These are phyloP conservation scores for Potamilus streckersoni DNA, from an alignment of 1,140 invertebrate genomes.

Conservation along the genomic window DNA sequence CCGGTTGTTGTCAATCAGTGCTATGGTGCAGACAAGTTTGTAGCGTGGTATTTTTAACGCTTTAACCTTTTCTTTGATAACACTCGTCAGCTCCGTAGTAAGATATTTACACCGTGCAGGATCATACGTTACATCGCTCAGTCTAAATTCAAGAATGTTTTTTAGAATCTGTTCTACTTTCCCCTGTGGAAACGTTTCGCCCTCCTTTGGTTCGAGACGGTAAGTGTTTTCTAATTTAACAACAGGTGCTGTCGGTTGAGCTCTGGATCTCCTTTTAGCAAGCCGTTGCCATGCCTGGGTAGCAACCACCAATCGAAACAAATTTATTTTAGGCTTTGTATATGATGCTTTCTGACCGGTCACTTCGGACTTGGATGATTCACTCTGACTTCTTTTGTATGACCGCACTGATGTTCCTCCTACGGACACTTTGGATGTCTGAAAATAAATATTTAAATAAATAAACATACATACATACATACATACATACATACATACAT, in stretches of 20 bases:
- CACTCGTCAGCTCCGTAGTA: conserved; percentile 35
- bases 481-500: too few relatives aligned
- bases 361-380: neutral
- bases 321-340: conserved; percentile 22
- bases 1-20: conserved; percentile 45
- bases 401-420: conserved; percentile 6
- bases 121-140: conserved; percentile 31
- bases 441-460: conserved; percentile 8
- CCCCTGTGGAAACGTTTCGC: conserved; percentile 12
- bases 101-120: conserved; percentile 14
- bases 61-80: conserved; percentile 44
- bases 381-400: conserved; percentile 16
- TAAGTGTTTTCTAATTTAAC: conserved; percentile 32
- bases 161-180: conserved; percentile 34
- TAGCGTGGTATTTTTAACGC: conserved; percentile 49
- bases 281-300: conserved; percentile 19
- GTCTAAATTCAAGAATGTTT: conserved; percentile 26
- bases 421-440: conserved; percentile 23
- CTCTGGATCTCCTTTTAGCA: conserved; percentile 10
- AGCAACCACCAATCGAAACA: conserved; percentile 23
- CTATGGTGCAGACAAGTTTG: conserved; percentile 47
- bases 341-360: conserved; percentile 12
- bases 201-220: conserved; percentile 35
- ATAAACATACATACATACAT: too few relatives aligned
- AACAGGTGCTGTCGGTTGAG: neutral